These are phyloP conservation scores for Phrynocephalus vlangalii DNA, from an alignment of 2,797 vertebrate genomes.

Conservation along the genomic window DNA sequence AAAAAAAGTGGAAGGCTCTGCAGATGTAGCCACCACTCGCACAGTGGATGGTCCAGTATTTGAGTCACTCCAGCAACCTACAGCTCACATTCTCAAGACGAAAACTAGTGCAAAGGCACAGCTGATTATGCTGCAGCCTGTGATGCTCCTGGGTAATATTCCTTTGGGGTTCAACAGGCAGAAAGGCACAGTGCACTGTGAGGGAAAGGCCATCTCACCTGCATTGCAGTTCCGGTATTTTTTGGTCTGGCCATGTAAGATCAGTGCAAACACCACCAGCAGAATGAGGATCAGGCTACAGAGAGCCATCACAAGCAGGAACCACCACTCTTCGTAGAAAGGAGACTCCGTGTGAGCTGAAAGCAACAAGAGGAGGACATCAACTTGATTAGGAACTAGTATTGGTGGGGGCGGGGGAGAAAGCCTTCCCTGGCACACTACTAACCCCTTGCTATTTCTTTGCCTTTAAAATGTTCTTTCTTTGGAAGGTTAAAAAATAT, in stretches of 20 bases:
- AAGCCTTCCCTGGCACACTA: not conserved
- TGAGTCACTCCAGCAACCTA: not conserved
- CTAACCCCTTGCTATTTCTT: not conserved
- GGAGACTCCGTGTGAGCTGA: conserved; percentile 87
- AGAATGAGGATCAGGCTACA: conserved; percentile 90
- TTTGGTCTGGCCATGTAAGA: conserved; percentile 89
- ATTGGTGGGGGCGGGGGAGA: not conserved
- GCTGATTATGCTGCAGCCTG: not conserved
- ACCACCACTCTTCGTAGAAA: conserved; percentile 98
- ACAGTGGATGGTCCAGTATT: no score
- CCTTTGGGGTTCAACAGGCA: not conserved
- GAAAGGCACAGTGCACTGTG: rapidly evolving
- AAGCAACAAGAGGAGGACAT: conserved; percentile 6
- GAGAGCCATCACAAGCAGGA: conserved; percentile 91
- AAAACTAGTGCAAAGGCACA: not conserved
- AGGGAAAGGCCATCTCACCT: conserved; percentile 73
- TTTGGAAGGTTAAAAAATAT: not conserved
- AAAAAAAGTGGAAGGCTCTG: not conserved
- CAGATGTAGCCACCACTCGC: not conserved
- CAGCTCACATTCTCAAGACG: not conserved
- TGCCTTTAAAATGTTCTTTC: not conserved
- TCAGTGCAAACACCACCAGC: conserved; percentile 86
- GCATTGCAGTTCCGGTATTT: conserved; percentile 88
- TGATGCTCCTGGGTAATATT: not conserved
- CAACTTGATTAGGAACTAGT: rapidly evolving